phyloP scores from a whole-genome alignment of 2,888 invertebrate species.

The Tenthredo livida region DNA sequence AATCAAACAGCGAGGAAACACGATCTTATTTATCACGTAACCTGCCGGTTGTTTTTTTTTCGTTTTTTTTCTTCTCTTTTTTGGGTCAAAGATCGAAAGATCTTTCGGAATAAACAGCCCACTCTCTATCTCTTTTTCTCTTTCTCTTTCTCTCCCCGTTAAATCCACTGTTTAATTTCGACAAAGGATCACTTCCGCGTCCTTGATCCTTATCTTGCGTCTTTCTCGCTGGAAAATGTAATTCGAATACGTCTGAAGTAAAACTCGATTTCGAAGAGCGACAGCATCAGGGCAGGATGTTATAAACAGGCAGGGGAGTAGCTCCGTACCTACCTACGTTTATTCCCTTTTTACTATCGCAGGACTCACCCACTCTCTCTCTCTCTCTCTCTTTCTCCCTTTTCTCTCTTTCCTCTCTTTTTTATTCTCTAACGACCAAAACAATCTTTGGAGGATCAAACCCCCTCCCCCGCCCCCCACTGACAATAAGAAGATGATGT shows the following conservation, averaged over 20 bases:
- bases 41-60: not conserved
- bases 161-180: constrained; percentile 19
- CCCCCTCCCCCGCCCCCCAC: not conserved
- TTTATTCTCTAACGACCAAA: constrained; percentile 1
- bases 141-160: not conserved
- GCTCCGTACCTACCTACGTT: not conserved
- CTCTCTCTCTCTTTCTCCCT: not conserved
- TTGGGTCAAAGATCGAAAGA: constrained; percentile 26
- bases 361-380: not conserved
- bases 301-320: not conserved
- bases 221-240: constrained; percentile 9
- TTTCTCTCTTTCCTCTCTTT: not conserved
- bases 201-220: not conserved
- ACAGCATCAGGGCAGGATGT: not conserved
- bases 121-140: not conserved
- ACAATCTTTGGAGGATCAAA: constrained; percentile 24
- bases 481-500: constrained; percentile 28
- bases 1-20: constrained; percentile 8
- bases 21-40: constrained; percentile 36
- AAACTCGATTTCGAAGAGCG: constrained; percentile 4
- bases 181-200: constrained; percentile 19
- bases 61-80: not conserved
- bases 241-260: not conserved
- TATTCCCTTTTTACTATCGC: not conserved
- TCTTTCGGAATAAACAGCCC: not conserved